Base-by-base conservation (phyloP, 1,140 invertebrate species). In the Pachyrhynchus sulphureomaculatus region DNA sequence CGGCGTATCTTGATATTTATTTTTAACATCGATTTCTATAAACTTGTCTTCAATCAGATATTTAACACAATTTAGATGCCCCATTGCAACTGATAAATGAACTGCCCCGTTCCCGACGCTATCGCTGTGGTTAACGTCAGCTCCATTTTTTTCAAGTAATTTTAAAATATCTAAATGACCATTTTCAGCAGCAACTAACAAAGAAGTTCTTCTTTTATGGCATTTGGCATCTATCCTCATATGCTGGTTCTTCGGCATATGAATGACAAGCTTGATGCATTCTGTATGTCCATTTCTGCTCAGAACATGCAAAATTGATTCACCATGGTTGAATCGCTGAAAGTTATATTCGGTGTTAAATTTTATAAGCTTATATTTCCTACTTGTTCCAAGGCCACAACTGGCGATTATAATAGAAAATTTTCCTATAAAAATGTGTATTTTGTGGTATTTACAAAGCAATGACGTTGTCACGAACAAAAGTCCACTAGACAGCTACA, bases 81-180 rank as follows among this genome's bases (percentile, higher is more conserved):
- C 39, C 0, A 20, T 15, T 1, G 15, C 21, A 20, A 9, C 39
- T 1, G 39, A 15, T 20, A 42, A 20, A 18, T 42, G 39, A 9
- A 42, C 10, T 18, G 39, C 39, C 2, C 18, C 18, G 21, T 42
- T 18, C 2, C 21, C 12, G 5, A 12, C 15, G 1, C 15, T 21
- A 21, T 42, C 39, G 21, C 39, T 1, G 21, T 2, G 10, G 21
- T 42, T 20, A 42, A 42, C 21, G 6, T 42, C 9, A 4, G 39
- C 39, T 9, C 39, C 39, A 12, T 42, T 18, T 9, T 12, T 18
- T 42, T 42, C 39, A 6, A 42, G 1, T 9, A 42, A 20, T 18
- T 42, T 42, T 12, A 42, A 42, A 20, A 42, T 42, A 18, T 42
- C 17, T 12, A 42, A 42, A 42, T 42, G 39, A 6, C 39, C 39